These are phyloP conservation scores for Danaus plexippus DNA, from an alignment of 1,140 invertebrate genomes.

Conservation along the genomic window DNA sequence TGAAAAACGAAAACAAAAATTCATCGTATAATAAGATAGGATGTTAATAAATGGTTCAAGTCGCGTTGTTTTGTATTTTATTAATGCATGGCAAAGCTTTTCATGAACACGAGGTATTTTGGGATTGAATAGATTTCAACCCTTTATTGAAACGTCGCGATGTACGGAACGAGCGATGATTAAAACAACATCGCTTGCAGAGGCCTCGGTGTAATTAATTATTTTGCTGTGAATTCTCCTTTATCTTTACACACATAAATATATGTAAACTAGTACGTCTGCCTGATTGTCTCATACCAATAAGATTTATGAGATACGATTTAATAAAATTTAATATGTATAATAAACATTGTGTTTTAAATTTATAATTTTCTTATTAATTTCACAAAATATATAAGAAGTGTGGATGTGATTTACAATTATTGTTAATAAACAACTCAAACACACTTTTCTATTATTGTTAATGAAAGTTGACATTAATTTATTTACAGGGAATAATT, in stretches of 20 bases:
- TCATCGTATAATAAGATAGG: constrained; percentile 1
- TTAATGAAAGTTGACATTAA: constrained; percentile 1
- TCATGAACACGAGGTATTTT: constrained; percentile 8
- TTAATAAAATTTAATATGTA: no score
- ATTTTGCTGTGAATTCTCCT: not conserved
- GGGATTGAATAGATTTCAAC: constrained; percentile 8
- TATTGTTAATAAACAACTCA: constrained; percentile 1
- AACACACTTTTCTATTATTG: not conserved
- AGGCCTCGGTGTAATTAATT: constrained; percentile 5
- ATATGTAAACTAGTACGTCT: no score
- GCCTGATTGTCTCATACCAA: no score
- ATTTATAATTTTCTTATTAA: no score
- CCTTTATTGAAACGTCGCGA: constrained; percentile 5
- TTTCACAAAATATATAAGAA: no score
- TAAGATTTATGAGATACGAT: no score
- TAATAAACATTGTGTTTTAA: no score
- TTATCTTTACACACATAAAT: not conserved
- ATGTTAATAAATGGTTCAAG: constrained; percentile 5
- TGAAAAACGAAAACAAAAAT: constrained; percentile 3
- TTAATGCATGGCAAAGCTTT: constrained; percentile 1
- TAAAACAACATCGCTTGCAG: constrained; percentile 1
- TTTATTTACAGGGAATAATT: constrained; percentile 53
- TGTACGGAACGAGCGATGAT: constrained; percentile 4
- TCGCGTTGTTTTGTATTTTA: constrained; percentile 3
- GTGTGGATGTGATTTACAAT: not conserved